Base-by-base conservation (phyloP, 2,113 vertebrate genomes). In the Callopanchax toddi region DNA sequence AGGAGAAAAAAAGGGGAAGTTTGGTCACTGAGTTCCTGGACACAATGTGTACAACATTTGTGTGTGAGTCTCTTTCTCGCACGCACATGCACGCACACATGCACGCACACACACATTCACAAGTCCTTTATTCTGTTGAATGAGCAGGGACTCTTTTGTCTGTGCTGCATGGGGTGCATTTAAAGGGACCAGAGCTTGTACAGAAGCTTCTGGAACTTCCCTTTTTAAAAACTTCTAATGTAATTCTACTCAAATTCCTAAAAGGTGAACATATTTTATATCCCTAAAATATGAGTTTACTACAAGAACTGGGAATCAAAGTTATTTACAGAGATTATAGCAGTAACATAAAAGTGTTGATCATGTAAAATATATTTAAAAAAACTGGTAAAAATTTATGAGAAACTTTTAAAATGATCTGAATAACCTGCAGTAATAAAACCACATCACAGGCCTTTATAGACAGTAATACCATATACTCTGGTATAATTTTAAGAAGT, bases 101-200 rank as follows among this genome's bases (percentile, higher is more conserved):
- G 78, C 76, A 68, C 70, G 67, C 62, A 59, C 76, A 65, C 54
- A 82, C 71, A 79, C 82, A 85, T n/a, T n/a, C n/a, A n/a, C 72
- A 82, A 72, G 63, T 64, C 86, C 73, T 90, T 83, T 79, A 86
- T 87, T 82, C 74, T 66, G 72, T 58, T 84, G 80, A 81, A 89
- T 85, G 77, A 83, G 76, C 79, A 65, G 81, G 73, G 70, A 57
- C 58, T 82, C 89, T 84, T 91, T 91, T 90, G 87, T 87, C 60
- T 9, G 46, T 71, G 68, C 46, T 66, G 50, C 23, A 75, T 81
- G 83, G 63, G 65, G 11, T 34, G 80, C 75, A 87, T 89, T 85
- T 89, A 90, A 73, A 75, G 61, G 77, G 83, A 82, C 76, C 78
- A 54, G 82, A 77, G 76, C 46, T 74, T 83, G 76, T 71, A 78